Conservation (phyloP, 2,888 invertebrate species). For the Peribatodes rhomboidaria region DNA sequence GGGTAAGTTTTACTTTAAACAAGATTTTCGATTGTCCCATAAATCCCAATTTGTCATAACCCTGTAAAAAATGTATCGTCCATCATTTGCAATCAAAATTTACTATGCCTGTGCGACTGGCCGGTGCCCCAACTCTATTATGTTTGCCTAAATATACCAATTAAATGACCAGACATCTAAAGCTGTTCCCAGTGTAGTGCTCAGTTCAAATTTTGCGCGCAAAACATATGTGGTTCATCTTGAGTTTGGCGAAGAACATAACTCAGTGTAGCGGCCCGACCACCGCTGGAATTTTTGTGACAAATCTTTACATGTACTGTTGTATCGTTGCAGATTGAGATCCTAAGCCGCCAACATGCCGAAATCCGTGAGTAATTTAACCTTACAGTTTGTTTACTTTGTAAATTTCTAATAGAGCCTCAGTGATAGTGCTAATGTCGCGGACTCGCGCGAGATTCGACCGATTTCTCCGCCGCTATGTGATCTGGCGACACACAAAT, state of each 20-base stretch:
- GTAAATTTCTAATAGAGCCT: slow-evolving; percentile 18
- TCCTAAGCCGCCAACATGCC: slow-evolving; percentile 87
- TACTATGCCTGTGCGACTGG: slow-evolving; percentile 63
- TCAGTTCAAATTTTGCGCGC: slow-evolving; percentile 45
- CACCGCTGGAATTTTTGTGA: slow-evolving; percentile 60
- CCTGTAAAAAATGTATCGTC: slow-evolving; percentile 31
- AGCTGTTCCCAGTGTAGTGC: slow-evolving; percentile 46
- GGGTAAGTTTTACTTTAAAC: slow-evolving; percentile 66
- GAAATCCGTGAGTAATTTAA: slow-evolving; percentile 87
- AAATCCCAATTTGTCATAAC: neutral
- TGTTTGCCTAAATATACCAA: slow-evolving; percentile 59
- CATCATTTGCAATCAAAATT: slow-evolving; percentile 55
- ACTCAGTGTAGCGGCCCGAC: slow-evolving; percentile 63
- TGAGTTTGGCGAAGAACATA: slow-evolving; percentile 62
- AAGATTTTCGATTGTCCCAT: neutral
- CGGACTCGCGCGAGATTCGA: slow-evolving; percentile 55
- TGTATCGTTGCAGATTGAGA: slow-evolving; percentile 80
- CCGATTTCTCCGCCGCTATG: slow-evolving; percentile 80
- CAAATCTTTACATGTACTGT: slow-evolving; percentile 62
- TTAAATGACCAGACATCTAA: slow-evolving; percentile 63
- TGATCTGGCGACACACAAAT: slow-evolving; percentile 51
- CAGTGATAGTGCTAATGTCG: slow-evolving; percentile 27
- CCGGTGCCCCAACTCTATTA: slow-evolving; percentile 75
- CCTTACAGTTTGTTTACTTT: slow-evolving; percentile 44
- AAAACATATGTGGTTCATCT: slow-evolving; percentile 54